Conservation (phyloP, 2,888 invertebrate species). For the Scaptodrosophila latifasciaeformis region DNA sequence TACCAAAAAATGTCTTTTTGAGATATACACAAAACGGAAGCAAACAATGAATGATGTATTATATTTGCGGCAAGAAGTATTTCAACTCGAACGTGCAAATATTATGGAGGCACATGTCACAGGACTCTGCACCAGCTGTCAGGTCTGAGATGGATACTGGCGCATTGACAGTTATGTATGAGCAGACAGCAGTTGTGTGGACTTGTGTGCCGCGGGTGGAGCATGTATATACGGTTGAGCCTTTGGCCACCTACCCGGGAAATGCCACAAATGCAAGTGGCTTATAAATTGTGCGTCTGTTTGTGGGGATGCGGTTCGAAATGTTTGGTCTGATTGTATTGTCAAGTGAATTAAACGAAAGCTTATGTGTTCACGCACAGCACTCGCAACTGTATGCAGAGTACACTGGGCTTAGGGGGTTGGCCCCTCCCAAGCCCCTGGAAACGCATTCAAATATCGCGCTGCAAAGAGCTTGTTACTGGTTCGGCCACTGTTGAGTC, state of each 20-base stretch:
- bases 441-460: no score
- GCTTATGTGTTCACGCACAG: no score
- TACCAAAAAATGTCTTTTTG: no score
- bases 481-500: no score
- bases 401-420: no score
- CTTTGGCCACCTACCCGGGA: no score
- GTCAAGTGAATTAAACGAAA: constrained; percentile 44
- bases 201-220: neutral
- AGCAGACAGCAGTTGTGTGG: neutral
- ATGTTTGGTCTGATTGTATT: constrained; percentile 38
- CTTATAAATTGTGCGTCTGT: neutral
- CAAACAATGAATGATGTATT: constrained; percentile 48
- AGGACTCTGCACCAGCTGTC: constrained; percentile 20
- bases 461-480: no score
- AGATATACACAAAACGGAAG: constrained; percentile 3
- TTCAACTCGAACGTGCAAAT: constrained; percentile 51
- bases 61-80: constrained; percentile 53
- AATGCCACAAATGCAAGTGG: constrained; percentile 21
- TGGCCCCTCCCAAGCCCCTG: no score
- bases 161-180: constrained; percentile 36
- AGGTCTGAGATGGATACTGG: constrained; percentile 45
- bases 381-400: no score
- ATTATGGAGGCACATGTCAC: constrained; percentile 38
- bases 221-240: no score
- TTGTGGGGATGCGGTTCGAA: no score